phyloP scores from a whole-genome alignment of 2,113 vertebrate genomes.

The Propithecus coquereli region DNA sequence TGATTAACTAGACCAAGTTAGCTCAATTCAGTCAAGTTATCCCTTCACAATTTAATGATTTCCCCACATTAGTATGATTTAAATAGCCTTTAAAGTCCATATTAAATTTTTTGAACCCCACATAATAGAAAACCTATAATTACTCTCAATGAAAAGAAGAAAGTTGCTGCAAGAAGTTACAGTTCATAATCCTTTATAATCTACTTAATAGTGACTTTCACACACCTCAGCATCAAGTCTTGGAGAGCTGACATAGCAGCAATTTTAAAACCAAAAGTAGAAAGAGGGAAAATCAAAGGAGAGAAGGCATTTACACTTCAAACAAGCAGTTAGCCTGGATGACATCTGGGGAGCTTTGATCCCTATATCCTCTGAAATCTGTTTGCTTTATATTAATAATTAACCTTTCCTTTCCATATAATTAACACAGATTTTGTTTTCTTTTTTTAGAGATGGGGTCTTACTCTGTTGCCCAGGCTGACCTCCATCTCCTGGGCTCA shows the following conservation, averaged over 20 bases:
- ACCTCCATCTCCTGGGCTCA: too few relatives aligned
- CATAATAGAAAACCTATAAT: constrained; percentile 52
- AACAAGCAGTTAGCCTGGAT: neutral
- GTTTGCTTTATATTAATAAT: neutral
- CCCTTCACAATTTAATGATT: neutral
- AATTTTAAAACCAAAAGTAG: constrained; percentile 67
- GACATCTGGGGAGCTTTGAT: neutral
- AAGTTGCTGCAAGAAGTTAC: constrained; percentile 59
- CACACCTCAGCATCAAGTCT: constrained; percentile 67
- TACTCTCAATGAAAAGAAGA: constrained; percentile 10
- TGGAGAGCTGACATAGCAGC: constrained; percentile 54
- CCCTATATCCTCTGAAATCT: neutral
- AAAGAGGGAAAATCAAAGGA: neutral
- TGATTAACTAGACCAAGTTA: neutral
- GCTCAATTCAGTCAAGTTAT: neutral
- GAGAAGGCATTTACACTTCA: neutral
- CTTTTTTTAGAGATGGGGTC: too few relatives aligned
- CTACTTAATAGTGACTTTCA: constrained; percentile 66
- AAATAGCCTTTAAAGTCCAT: constrained; percentile 43
- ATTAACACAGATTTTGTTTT: neutral
- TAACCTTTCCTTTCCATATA: neutral
- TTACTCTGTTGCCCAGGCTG: too few relatives aligned
- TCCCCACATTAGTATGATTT: neutral
- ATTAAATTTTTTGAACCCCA: constrained; percentile 54
- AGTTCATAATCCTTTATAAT: constrained; percentile 72